These are phyloP conservation scores for Sinohyriopsis cumingii DNA, from an alignment of 2,888 invertebrate genomes.

Conservation along the genomic window DNA sequence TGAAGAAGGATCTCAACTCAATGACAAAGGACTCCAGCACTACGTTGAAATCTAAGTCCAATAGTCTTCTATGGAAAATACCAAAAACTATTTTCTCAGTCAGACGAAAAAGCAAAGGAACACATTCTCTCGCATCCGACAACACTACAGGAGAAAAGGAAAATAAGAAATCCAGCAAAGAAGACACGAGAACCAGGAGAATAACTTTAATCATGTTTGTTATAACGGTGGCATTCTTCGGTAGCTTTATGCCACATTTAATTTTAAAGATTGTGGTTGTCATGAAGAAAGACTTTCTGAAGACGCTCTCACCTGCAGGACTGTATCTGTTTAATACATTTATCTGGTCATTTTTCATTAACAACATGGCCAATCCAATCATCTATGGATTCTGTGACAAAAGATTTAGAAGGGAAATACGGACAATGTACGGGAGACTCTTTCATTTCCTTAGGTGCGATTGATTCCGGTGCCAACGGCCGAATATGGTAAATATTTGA, in stretches of 20 bases:
- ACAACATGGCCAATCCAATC: conserved; percentile 52
- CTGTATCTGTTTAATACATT: conserved; percentile 46
- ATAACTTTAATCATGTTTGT: conserved; percentile 50
- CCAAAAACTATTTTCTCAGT: no score
- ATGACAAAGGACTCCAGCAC: no score
- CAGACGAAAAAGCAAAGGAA: no score
- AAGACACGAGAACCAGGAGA: conserved; percentile 12
- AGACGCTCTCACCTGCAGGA: conserved; percentile 26
- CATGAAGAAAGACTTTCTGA: conserved; percentile 36
- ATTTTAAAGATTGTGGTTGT: conserved; percentile 40
- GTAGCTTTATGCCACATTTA: conserved; percentile 55
- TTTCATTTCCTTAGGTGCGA: neutral
- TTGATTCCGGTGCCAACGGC: no score
- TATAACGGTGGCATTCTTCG: conserved; percentile 50
- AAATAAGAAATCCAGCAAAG: neutral
- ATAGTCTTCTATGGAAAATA: no score
- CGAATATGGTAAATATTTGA: no score
- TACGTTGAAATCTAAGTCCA: no score
- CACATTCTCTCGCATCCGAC: no score
- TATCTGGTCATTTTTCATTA: conserved; percentile 55
- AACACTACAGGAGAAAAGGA: no score
- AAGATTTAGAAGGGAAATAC: conserved; percentile 48
- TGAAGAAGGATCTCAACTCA: no score
- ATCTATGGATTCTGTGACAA: conserved; percentile 57
- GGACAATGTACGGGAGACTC: conserved; percentile 3